Base-by-base conservation (phyloP, 2,888 invertebrate genomes). In the Lochmaea crataegi region DNA sequence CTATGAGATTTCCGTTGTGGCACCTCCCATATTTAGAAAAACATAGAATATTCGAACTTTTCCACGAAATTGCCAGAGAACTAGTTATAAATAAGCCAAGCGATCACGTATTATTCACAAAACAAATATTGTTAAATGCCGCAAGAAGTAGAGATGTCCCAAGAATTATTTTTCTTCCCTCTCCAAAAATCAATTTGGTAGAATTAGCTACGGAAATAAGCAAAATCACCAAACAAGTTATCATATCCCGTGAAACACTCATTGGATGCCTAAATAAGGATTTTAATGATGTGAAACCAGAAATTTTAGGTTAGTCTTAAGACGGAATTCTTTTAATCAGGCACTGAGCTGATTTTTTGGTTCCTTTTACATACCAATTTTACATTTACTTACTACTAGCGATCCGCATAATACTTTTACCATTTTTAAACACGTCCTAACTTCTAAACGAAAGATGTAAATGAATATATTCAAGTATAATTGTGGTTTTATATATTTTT, bases 21-120 rank as follows among this genome's bases (percentile, higher is more conserved):
- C 92, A 91, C 80, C 83, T 91, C 66, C 91, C 92, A 0, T 92
- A 92, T 79, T 85, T 92, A 72, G 92, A 93, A 81, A 92, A 90
- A 81, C 89, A 91, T 82, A 87, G 91, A 77, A 88, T 92, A 82
- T 91, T 91, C 79, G 90, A 91, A 85, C 83, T 92, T 10, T 91
- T 92, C 80, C 89, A 92, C 85, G 92, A 92, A 81, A 87, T 92
- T 81, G 85, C 90, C 2, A 87, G 88, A 65, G 90, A 92, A 80
- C 82, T 93, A 16, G 84, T 91, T 0, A 85, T 92, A 2, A 87
- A 89, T 75, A 86, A 90, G 76, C 92, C 93, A 0, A 87, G 86
- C 22, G 92, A 93, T 81, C 92, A 92, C 80, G 82, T 92, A 32
- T 87, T 89, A 67, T 92, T 91, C 78, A 87, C 92, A 83, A 92